Evolutionary conservation across 2,113 vertebrate species (phyloP), one percentile per base, ranked within the genome.

Genomic region (Gopherus flavomarginatus): DNA sequence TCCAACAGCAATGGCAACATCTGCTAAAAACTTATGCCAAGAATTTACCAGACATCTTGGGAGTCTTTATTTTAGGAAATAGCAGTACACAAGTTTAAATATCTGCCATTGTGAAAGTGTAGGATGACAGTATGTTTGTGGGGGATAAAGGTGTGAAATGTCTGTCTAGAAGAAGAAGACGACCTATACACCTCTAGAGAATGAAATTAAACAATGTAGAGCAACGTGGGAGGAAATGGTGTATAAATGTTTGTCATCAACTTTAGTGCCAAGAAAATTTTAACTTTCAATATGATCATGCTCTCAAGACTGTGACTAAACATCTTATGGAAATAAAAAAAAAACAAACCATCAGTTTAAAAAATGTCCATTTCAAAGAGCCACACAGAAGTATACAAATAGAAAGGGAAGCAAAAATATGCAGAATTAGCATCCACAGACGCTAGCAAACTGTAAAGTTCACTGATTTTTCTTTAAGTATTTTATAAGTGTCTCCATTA

Each of bases 91-190:
- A 96, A 92, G 94, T 93, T 97, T 93, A 82, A 94, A 95, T 97
- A 97, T 96, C 96, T 98, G 97, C 96, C 96, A 96, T 95, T 96
- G 96, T 95, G 94, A 96, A 96, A 92, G 96, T 97, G 97, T 97
- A 97, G 96, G 98, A 97, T 96, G 97, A 97, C 97, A 98, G 97
- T 97, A 95, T 97, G 96, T 93, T 97, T 98, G 95, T 97, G 95
- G 97, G 96, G 97, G 98, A 97, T 97, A 98, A 98, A 97, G 97
- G 98, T 98, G 97, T 97, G 98, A 98, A 98, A 98, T 24, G 94
- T 96, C 96, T 97, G 97, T 98, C 98, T 97, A 95, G 97, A 97
- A 97, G 97, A 98, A 96, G 96, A 97, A 98, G 90, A 97, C 95
- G 98, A 96, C 97, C 97, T 97, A 97, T 95, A 97, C 92, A 96